Conservation (phyloP, 2,888 invertebrate genomes). For the Cephus pulcher region DNA sequence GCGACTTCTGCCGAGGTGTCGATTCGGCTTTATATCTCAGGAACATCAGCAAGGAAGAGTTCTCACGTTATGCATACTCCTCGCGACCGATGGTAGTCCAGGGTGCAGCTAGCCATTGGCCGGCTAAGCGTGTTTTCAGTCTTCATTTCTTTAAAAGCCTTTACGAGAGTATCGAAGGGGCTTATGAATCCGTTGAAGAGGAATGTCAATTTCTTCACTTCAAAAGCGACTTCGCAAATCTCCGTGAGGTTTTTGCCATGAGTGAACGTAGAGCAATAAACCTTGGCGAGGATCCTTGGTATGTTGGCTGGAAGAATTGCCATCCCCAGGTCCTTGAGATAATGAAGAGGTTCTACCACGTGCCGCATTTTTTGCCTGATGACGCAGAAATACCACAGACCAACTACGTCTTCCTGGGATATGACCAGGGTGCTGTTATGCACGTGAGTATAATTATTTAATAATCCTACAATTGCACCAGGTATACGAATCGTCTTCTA, state of each 20-base stretch:
- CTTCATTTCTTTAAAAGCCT: constrained; percentile 77
- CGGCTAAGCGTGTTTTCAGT: constrained; percentile 76
- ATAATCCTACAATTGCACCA: not conserved
- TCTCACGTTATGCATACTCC: constrained; percentile 80
- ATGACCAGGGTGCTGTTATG: constrained; percentile 90
- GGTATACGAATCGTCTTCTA: not conserved
- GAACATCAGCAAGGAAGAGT: constrained; percentile 78
- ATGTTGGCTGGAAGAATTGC: constrained; percentile 93
- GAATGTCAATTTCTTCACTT: constrained; percentile 91
- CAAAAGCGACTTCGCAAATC: constrained; percentile 81
- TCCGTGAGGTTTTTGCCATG: constrained; percentile 85
- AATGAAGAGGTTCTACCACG: constrained; percentile 80
- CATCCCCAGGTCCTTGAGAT: constrained; percentile 81
- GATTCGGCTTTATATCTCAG: constrained; percentile 75
- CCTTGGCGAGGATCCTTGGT: constrained; percentile 81
- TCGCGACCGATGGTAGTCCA: constrained; percentile 85
- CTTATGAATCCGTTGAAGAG: constrained; percentile 80
- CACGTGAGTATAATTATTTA: constrained; percentile 74
- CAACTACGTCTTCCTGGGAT: constrained; percentile 93
- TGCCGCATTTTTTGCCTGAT: constrained; percentile 87
- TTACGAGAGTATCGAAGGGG: constrained; percentile 76
- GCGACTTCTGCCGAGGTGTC: constrained; percentile 80
- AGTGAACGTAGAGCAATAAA: constrained; percentile 74
- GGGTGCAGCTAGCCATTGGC: constrained; percentile 81
- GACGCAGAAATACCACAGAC: constrained; percentile 90